Evolutionary conservation across 2,797 vertebrate species (phyloP).

Genomic region (Scolopax rusticola): DNA sequence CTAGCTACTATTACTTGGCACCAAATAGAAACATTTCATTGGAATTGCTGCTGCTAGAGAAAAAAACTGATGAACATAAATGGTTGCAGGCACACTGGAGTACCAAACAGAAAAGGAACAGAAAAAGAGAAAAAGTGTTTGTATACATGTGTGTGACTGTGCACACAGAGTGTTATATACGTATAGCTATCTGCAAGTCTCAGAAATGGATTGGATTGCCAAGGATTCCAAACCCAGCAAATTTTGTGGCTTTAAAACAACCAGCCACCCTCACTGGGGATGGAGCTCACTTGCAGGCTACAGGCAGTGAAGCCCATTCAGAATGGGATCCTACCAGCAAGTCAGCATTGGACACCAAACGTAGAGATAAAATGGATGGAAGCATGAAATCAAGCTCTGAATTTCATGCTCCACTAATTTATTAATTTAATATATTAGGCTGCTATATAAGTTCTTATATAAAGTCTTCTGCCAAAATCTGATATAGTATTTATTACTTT

Average conservation of each 20-base stretch:
- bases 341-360: background rate
- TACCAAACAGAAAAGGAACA: background rate
- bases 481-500: background rate
- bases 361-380: background rate
- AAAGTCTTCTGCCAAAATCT: background rate
- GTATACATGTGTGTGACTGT: background rate
- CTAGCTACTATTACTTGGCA: conserved; percentile 52
- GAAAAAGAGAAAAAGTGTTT: background rate
- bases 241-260: background rate
- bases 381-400: background rate
- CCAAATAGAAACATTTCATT: conserved; percentile 64
- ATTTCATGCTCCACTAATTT: background rate
- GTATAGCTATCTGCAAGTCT: background rate
- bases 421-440: background rate
- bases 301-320: background rate
- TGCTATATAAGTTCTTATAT: background rate
- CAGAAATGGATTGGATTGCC: background rate
- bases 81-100: conserved; percentile 45
- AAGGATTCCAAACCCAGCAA: background rate
- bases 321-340: rapidly evolving
- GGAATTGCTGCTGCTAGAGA: conserved; percentile 45
- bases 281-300: background rate
- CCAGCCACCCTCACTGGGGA: background rate
- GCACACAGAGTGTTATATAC: background rate
- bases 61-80: conserved; percentile 70